phyloP scores from a whole-genome alignment of 2,113 vertebrate species.

The Periophthalmus modestus region DNA sequence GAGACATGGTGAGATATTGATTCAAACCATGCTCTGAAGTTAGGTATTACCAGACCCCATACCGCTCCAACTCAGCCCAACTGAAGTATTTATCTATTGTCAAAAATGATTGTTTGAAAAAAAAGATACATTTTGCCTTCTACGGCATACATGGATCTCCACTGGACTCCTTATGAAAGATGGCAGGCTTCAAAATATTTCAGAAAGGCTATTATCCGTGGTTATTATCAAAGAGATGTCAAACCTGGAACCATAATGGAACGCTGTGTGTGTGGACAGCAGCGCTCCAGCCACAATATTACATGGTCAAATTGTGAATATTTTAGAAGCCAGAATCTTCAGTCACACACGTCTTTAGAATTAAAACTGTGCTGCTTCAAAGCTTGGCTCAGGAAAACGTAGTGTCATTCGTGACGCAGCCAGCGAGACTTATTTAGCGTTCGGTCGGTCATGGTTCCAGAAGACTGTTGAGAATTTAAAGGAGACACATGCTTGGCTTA shows the following conservation, averaged over 20 bases:
- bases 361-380: neutral
- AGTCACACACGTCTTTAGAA: constrained; percentile 10
- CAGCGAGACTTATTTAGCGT: neutral
- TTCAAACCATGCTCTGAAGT: neutral
- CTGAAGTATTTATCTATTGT: neutral
- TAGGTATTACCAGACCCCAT: neutral
- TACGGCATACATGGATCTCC: neutral
- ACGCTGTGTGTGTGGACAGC: constrained; percentile 4
- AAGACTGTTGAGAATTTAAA: neutral
- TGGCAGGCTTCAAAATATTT: neutral
- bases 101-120: neutral
- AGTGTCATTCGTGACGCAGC: neutral
- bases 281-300: neutral
- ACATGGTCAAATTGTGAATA: neutral
- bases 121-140: neutral
- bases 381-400: neutral
- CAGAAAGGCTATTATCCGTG: neutral
- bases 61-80: neutral
- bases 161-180: neutral
- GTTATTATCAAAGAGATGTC: neutral
- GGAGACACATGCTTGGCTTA: neutral
- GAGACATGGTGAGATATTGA: neutral
- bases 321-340: constrained; percentile 1
- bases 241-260: neutral
- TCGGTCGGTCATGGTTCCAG: neutral